Conservation (phyloP, 2,797 vertebrate genomes). For the Syndactyla subalaris region DNA sequence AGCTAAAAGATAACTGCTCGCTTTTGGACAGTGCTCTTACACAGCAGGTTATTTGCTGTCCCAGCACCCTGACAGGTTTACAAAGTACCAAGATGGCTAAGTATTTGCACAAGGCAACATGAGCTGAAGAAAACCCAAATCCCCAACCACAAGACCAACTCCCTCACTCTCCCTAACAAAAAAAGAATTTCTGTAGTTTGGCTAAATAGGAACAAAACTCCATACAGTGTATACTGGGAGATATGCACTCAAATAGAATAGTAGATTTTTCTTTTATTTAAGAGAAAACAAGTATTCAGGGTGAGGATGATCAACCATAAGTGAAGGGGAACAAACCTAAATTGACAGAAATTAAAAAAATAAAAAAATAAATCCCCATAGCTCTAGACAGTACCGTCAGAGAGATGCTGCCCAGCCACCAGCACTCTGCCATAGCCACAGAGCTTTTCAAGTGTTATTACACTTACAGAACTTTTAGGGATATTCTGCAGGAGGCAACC, state of each 20-base stretch:
- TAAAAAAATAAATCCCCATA: neutral
- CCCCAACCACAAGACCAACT: neutral
- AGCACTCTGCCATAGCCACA: neutral
- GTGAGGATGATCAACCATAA: neutral
- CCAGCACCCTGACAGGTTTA: neutral
- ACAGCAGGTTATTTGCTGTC: neutral
- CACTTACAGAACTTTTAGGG: neutral
- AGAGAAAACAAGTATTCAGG: neutral
- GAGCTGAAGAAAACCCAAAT: neutral
- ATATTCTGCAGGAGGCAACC: neutral
- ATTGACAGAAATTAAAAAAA: neutral
- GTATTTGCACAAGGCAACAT: neutral
- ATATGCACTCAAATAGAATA: neutral
- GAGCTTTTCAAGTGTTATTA: fast-evolving
- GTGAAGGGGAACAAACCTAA: neutral
- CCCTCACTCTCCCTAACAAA: neutral
- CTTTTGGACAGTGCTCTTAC: neutral
- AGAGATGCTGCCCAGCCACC: neutral
- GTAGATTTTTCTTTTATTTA: neutral
- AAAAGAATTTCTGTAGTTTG: neutral
- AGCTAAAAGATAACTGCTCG: neutral
- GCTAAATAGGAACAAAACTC: neutral
- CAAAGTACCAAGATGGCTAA: neutral
- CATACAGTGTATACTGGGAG: no score
- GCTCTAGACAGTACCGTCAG: neutral